Conservation (phyloP, 2,888 invertebrate species). For the Theretra japonica region DNA sequence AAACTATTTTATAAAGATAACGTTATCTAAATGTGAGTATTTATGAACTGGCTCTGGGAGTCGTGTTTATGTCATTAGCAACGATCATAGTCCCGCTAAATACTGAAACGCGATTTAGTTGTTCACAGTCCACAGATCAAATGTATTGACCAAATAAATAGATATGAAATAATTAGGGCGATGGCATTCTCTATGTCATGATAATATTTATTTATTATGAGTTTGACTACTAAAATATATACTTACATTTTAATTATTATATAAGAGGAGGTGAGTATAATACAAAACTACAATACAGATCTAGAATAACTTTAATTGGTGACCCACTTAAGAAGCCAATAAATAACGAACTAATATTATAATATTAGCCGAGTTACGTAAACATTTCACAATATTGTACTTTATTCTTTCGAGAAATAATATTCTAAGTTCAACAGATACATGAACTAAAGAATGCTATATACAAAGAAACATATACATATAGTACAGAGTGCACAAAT, state of each 20-base stretch:
- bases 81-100: not conserved
- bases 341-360: constrained; percentile 52
- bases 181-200: not conserved
- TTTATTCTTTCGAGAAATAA: constrained; percentile 43
- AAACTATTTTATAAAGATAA: no score
- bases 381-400: constrained; percentile 55
- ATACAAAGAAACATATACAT: constrained; percentile 64
- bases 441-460: constrained; percentile 58
- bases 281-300: constrained; percentile 69
- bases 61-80: not conserved
- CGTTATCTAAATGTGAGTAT: not conserved
- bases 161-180: not conserved
- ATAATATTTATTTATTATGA: no score
- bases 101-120: not conserved
- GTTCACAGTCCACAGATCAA: not conserved
- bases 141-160: not conserved
- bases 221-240: not conserved
- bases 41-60: not conserved
- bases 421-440: constrained; percentile 40
- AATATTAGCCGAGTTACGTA: constrained; percentile 35
- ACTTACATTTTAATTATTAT: not conserved
- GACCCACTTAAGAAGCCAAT: constrained; percentile 58
- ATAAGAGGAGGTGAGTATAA: not conserved
- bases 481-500: constrained; percentile 60
- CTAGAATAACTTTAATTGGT: constrained; percentile 71